phyloP scores from a whole-genome alignment of 2,888 invertebrate genomes.

The Dynastes hyllus region DNA sequence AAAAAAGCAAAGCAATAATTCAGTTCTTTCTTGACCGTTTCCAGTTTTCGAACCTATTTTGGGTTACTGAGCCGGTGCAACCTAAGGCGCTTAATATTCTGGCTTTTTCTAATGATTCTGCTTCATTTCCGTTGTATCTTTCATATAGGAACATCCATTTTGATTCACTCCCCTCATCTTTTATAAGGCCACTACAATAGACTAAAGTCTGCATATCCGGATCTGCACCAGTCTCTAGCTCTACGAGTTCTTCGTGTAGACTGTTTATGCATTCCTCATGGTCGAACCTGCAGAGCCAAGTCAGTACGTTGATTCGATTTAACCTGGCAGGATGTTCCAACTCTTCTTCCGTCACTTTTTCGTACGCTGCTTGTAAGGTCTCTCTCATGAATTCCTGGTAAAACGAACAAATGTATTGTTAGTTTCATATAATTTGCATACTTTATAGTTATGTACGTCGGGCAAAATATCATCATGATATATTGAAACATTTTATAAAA shows the following conservation, averaged over 20 bases:
- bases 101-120: constrained; percentile 73
- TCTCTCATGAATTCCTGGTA: constrained; percentile 31
- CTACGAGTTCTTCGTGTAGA: constrained; percentile 18
- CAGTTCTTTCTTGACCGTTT: not conserved
- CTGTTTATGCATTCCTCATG: constrained; percentile 63
- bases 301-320: constrained; percentile 67
- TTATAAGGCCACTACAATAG: constrained; percentile 76
- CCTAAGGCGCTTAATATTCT: constrained; percentile 78
- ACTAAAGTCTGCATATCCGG: constrained; percentile 75
- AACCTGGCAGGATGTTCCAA: constrained; percentile 51
- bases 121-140: constrained; percentile 5
- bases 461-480: not conserved
- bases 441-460: not conserved
- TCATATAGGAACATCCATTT: constrained; percentile 58
- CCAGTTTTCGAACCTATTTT: constrained; percentile 69
- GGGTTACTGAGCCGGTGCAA: constrained; percentile 74
- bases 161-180: constrained; percentile 68
- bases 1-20: not conserved
- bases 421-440: not conserved
- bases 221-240: constrained; percentile 67
- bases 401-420: not conserved
- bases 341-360: constrained; percentile 34
- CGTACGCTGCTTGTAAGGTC: constrained; percentile 47
- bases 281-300: constrained; percentile 65
- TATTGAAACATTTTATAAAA: too few relatives aligned